Conservation (phyloP, 2,888 invertebrate genomes). For the Acrobeloides nanus region DNA sequence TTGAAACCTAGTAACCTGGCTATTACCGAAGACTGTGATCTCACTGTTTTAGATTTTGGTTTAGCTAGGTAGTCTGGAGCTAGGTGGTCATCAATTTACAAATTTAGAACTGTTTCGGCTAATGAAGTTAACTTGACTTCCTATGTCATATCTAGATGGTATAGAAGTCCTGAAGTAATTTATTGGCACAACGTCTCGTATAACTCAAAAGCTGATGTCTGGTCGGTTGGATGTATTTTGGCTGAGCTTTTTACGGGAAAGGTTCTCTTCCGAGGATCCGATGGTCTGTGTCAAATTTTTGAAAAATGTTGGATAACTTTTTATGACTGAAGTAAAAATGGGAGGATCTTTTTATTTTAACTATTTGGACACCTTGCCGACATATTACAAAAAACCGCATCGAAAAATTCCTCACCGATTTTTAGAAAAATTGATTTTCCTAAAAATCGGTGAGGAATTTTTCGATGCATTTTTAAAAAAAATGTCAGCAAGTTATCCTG, state of each 20-base stretch:
- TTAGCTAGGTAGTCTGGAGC: conserved; percentile 26
- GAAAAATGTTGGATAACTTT: background rate
- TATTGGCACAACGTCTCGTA: conserved; percentile 46
- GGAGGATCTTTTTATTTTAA: too few relatives aligned
- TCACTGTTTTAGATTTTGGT: conserved; percentile 49
- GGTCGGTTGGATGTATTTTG: conserved; percentile 51
- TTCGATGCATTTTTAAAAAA: too few relatives aligned
- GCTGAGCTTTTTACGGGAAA: conserved; percentile 41
- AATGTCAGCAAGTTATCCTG: too few relatives aligned
- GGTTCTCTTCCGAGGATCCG: conserved; percentile 42
- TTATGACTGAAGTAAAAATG: too few relatives aligned
- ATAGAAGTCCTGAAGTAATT: conserved; percentile 49
- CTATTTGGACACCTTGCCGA: too few relatives aligned
- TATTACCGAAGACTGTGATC: conserved; percentile 31
- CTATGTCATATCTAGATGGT: conserved; percentile 49
- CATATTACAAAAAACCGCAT: too few relatives aligned
- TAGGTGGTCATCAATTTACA: too few relatives aligned
- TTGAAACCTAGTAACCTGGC: conserved; percentile 49
- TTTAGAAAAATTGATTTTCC: too few relatives aligned
- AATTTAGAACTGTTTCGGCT: too few relatives aligned
- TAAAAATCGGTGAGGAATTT: too few relatives aligned
- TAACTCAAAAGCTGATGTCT: conserved; percentile 38
- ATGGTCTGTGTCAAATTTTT: conserved; percentile 22
- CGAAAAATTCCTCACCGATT: too few relatives aligned
- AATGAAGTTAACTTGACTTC: conserved; percentile 37